Percentiles rank a stretch among this genome's conserved stretches.
Evolutionary conservation across 92 coral and sea anemone species (phyloP).

Genomic region (Epizoanthus stellaris): DNA sequence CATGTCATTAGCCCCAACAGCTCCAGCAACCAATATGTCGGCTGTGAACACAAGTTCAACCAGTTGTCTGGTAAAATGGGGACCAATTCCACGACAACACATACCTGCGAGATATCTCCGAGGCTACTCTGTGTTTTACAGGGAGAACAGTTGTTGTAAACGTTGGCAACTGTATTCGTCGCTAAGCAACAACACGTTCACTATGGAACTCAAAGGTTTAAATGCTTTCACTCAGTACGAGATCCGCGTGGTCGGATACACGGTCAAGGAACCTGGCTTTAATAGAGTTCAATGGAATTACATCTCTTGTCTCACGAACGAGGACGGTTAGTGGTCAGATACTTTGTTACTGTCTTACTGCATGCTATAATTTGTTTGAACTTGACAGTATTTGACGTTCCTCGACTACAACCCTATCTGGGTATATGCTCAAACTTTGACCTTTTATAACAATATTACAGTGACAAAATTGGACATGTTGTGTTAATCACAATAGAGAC

Average conservation of each 20-base stretch:
- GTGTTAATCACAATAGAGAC: no score
- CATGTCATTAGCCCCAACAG: neutral
- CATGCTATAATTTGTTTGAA: no score
- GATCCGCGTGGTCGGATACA: constrained; percentile 10
- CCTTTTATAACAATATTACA: no score
- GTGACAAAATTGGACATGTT: no score
- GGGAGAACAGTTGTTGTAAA: no score
- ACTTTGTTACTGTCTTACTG: no score
- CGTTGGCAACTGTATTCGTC: neutral
- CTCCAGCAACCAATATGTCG: constrained; percentile 13
- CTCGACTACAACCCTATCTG: no score
- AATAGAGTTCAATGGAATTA: neutral
- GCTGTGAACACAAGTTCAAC: neutral
- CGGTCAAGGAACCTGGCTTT: neutral
- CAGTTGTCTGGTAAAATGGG: constrained; percentile 28
- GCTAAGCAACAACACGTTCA: neutral
- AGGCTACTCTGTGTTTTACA: neutral
- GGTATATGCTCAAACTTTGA: no score
- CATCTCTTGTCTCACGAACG: neutral
- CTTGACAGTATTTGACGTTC: no score
- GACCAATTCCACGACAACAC: constrained; percentile 6
- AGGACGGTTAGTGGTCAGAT: neutral
- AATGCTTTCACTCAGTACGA: constrained; percentile 8
- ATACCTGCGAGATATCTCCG: neutral
- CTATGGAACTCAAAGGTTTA: neutral